These are phyloP conservation scores for Meiosimyza decipiens DNA, from an alignment of 2,888 invertebrate genomes.

Conservation along the genomic window DNA sequence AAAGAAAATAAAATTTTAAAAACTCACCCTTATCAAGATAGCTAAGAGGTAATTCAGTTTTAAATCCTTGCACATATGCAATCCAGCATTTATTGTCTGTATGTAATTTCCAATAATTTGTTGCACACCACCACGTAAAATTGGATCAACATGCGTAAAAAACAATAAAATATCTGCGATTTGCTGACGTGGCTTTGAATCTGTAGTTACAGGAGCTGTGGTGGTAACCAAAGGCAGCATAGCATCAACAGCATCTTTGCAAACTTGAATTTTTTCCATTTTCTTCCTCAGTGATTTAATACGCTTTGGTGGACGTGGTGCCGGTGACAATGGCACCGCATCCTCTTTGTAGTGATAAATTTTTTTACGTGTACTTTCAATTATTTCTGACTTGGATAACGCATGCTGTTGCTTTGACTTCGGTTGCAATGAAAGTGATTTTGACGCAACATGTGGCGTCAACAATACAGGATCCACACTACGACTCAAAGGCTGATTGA, in stretches of 20 bases:
- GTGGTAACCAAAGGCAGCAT: background rate
- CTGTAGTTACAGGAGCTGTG: background rate
- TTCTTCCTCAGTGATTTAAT: conserved; percentile 57
- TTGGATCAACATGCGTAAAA: conserved; percentile 64
- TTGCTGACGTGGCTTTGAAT: conserved; percentile 41
- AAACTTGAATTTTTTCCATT: background rate
- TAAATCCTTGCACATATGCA: conserved; percentile 46
- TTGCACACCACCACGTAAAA: conserved; percentile 64
- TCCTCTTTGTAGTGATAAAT: conserved; percentile 54
- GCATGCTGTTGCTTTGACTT: conserved; percentile 42
- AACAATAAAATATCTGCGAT: conserved; percentile 61
- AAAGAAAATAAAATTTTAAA: conserved; percentile 22
- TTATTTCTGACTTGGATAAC: conserved; percentile 63
- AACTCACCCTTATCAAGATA: conserved; percentile 62
- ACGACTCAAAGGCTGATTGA: conserved; percentile 51
- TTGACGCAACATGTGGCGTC: conserved; percentile 36
- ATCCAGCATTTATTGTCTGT: conserved; percentile 52
- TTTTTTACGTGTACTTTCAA: conserved; percentile 47
- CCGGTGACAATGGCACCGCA: conserved; percentile 51
- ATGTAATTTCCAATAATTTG: conserved; percentile 65
- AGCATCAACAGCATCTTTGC: conserved; percentile 23
- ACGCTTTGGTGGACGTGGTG: conserved; percentile 58
- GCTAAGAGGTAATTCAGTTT: conserved; percentile 59
- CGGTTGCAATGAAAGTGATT: conserved; percentile 37
- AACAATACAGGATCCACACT: conserved; percentile 61